Conservation (phyloP, 2,888 invertebrate species). For the Volucella inanis region DNA sequence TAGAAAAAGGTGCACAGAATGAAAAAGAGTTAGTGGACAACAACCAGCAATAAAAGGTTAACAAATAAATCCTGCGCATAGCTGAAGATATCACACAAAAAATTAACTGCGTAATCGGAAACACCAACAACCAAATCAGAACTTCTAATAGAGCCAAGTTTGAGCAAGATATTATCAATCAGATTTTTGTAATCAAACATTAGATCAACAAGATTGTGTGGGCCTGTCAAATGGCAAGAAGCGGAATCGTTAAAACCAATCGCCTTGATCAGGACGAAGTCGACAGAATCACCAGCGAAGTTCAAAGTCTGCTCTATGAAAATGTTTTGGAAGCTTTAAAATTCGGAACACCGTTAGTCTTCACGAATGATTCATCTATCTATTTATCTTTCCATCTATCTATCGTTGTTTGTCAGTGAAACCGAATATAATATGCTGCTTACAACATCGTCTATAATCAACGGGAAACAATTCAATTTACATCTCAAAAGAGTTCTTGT, state of each 20-base stretch:
- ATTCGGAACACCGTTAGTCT: too few species aligned
- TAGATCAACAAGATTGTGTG: constrained; percentile 49
- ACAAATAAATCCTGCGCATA: background rate
- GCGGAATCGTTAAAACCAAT: constrained; percentile 39
- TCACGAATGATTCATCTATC: too few species aligned
- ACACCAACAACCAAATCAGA: background rate
- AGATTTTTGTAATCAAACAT: constrained; percentile 42
- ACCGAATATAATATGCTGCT: too few species aligned
- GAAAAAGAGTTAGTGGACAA: constrained; percentile 20
- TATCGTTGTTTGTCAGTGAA: too few species aligned
- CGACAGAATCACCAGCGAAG: too few species aligned
- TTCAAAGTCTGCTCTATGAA: too few species aligned
- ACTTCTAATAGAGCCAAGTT: background rate
- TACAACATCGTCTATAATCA: too few species aligned
- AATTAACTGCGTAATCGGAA: background rate
- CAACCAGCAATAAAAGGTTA: constrained; percentile 27
- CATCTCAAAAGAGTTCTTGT: too few species aligned
- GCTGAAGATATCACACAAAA: background rate
- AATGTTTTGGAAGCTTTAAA: too few species aligned
- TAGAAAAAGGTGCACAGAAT: constrained; percentile 20
- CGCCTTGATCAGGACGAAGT: too few species aligned
- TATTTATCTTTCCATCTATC: too few species aligned
- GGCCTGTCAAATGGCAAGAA: constrained; percentile 52
- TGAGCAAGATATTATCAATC: constrained; percentile 23
- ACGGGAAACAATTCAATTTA: too few species aligned